Conservation (phyloP, 2,888 invertebrate genomes). For the Cryptus viduatorius region DNA sequence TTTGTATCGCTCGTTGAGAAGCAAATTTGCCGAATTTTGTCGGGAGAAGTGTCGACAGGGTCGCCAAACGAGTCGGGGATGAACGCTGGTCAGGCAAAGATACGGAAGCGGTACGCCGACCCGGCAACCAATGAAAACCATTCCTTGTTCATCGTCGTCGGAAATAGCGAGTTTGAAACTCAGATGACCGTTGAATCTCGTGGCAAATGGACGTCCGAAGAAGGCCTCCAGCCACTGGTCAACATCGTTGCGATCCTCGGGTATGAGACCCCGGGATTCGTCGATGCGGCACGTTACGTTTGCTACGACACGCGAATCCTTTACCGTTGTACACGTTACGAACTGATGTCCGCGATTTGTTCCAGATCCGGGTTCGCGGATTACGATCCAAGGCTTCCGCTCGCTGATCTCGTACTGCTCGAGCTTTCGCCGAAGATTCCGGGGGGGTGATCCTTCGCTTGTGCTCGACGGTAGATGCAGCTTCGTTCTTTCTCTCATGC, state of each 20-base stretch:
- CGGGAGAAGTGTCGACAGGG: conserved; percentile 88
- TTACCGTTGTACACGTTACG: conserved; percentile 93
- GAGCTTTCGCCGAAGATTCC: conserved; percentile 67
- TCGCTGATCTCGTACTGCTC: conserved; percentile 91
- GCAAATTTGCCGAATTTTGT: conserved; percentile 86
- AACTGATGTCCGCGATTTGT: conserved; percentile 86
- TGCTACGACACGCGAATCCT: conserved; percentile 91
- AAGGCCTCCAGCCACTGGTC: conserved; percentile 91
- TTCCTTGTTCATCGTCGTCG: conserved; percentile 82
- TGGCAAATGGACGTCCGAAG: conserved; percentile 88
- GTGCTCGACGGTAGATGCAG: conserved; percentile 89
- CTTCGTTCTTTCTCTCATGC: conserved; percentile 90
- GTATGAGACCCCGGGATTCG: conserved; percentile 89
- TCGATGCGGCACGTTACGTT: conserved; percentile 93
- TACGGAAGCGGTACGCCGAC: conserved; percentile 93
- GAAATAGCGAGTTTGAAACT: conserved; percentile 91
- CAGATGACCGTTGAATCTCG: conserved; percentile 91
- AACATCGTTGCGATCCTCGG: conserved; percentile 89
- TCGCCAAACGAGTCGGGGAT: conserved; percentile 88
- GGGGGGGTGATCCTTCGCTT: conserved; percentile 85
- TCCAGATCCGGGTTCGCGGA: conserved; percentile 90
- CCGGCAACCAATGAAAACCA: conserved; percentile 89
- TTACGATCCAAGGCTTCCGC: conserved; percentile 91
- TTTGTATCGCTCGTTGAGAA: conserved; percentile 72
- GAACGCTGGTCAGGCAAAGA: conserved; percentile 91